Evolutionary conservation across 1,140 invertebrate species (phyloP).

Genomic region (Neodiprion fabricii): DNA sequence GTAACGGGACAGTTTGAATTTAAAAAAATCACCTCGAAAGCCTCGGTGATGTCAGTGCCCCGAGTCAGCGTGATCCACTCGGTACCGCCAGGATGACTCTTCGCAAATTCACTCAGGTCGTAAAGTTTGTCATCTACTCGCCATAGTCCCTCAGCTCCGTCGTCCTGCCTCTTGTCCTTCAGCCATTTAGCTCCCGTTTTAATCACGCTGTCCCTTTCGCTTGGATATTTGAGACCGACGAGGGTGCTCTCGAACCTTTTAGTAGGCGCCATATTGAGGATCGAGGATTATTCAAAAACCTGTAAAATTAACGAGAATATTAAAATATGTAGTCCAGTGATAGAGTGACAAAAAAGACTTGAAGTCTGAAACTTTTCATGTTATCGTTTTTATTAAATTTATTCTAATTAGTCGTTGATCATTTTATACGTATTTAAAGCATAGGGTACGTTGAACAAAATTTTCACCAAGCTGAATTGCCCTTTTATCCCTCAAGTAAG

Average conservation of each 20-base stretch:
- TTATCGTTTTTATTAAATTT: too few species aligned
- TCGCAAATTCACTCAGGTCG: conserved; percentile 72
- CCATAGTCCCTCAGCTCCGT: conserved; percentile 81
- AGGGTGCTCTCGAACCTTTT: conserved; percentile 38
- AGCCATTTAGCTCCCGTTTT: conserved; percentile 52
- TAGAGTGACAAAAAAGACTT: too few species aligned
- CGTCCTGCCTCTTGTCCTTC: conserved; percentile 69
- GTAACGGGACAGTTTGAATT: conserved; percentile 10
- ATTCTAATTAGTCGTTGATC: too few species aligned
- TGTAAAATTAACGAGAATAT: too few species aligned
- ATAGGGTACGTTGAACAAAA: too few species aligned
- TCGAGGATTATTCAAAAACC: too few species aligned
- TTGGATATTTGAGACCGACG: conserved; percentile 40
- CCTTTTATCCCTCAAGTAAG: too few species aligned
- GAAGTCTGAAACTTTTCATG: too few species aligned
- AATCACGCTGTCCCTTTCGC: conserved; percentile 28
- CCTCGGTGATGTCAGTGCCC: conserved; percentile 79
- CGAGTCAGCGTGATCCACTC: conserved; percentile 77
- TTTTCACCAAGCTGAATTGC: too few species aligned
- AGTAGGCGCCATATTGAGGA: too few species aligned
- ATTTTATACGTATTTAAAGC: too few species aligned
- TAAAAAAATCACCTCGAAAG: conserved; percentile 66
- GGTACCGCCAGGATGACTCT: conserved; percentile 79
- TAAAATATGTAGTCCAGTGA: too few species aligned
- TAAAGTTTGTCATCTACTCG: conserved; percentile 78